Percentiles rank a stretch among this genome's conserved stretches.
Conservation (phyloP, 2,888 invertebrate genomes). For the Caenorhabditis japonica region DNA sequence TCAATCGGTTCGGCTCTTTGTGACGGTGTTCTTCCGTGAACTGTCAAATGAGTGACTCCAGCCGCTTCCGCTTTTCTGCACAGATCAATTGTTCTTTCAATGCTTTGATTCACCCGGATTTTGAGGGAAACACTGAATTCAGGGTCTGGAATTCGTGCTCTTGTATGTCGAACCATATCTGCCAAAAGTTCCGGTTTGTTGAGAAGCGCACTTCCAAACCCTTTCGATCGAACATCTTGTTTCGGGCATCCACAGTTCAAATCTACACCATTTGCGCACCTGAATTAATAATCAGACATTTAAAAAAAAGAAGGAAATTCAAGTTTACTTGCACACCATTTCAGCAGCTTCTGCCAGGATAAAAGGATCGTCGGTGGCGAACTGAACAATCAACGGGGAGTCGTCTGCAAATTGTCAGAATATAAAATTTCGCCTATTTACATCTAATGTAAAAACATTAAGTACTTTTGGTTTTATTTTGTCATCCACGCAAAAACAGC, state of each 20-base stretch:
- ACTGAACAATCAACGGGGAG: conserved; percentile 90
- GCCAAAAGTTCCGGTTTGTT: conserved; percentile 85
- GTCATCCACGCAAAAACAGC: no score
- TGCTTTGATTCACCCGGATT: conserved; percentile 86
- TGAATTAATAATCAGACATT: no score
- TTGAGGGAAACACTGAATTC: conserved; percentile 90
- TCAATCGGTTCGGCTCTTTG: conserved; percentile 85
- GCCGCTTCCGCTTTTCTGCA: conserved; percentile 70
- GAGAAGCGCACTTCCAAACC: conserved; percentile 65
- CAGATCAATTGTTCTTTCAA: conserved; percentile 84
- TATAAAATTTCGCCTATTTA: no score
- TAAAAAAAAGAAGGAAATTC: no score
- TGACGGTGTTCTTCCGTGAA: conserved; percentile 89
- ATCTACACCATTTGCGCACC: conserved; percentile 91
- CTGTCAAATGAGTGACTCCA: conserved; percentile 84
- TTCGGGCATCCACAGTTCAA: conserved; percentile 98
- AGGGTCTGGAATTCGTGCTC: conserved; percentile 83
- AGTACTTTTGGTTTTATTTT: no score
- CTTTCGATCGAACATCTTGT: conserved; percentile 77
- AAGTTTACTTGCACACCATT: conserved; percentile 84
- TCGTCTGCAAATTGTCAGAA: conserved; percentile 81
- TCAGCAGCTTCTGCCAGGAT: conserved; percentile 90
- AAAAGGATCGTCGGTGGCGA: conserved; percentile 88
- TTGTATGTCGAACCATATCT: conserved; percentile 86
- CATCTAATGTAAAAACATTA: no score